Base-by-base conservation (phyloP, 2,797 vertebrate genomes). In the Channallabes apus region DNA sequence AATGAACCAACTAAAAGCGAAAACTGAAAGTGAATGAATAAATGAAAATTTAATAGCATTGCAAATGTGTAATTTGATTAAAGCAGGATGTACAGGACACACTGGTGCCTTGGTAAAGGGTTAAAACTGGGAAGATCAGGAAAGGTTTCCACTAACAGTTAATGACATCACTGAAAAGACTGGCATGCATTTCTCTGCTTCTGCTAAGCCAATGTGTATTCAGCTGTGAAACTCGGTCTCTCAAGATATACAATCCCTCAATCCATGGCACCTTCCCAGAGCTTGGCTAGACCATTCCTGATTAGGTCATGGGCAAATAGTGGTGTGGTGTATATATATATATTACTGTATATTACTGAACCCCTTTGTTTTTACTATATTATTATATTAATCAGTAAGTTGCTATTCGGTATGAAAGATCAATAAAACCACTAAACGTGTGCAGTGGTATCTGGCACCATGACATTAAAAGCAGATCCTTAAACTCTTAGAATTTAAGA, bases 301-400 rank as follows among this genome's bases (percentile, higher is more conserved):
- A 83, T 87, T 80, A 85, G 56, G 62, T 89, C 72, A 85, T 77
- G 59, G 54, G 64, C 82, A 73, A 41, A 69, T 46, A 46, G 72
- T 83, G 18, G 69, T 79, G 59, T 64, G 62, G 6, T 59, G 14
- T 22, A 24, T 76, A 8, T 41, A 41, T 38, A 38, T 38, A 38
- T 38, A 38, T 38, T n/a, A n/a, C 3, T 38, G 38, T 41, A 65
- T 24, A 83, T 62, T 77, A 73, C 51, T 73, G 51, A n/a, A n/a
- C 38, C 17, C 46, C 38, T n/a, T 72, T 14, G 11, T 67, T n/a
- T n/a, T n/a, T n/a, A 27, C 27, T 65, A 65, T 14, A 27, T 27
- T 3, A 38, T 76, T 54, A 56, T 27, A 76, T 15, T 51, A 75
- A n/a, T 17, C 24, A 75, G 14, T 54, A 54, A n/a, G 7, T 15